Evolutionary conservation across 2,888 invertebrate genomes (phyloP).

Genomic region (Lasioglossum oenotherae): DNA sequence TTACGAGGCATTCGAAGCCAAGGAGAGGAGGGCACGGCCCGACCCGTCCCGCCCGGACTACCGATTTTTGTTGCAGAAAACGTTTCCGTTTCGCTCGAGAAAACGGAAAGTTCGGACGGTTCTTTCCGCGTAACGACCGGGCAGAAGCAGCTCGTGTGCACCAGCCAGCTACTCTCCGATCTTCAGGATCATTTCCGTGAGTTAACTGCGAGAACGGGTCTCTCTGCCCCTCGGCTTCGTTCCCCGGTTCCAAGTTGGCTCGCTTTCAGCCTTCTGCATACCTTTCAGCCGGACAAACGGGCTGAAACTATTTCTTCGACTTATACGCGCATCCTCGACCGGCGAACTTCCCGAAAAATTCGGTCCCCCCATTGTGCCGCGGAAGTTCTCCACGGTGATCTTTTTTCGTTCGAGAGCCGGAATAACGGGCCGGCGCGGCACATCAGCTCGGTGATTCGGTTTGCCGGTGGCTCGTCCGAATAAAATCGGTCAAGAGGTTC

Average conservation of each 20-base stretch:
- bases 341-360: conserved; percentile 48
- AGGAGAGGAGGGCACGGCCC: neutral
- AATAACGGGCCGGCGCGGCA: no score
- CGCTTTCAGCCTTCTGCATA: conserved; percentile 62
- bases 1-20: conserved; percentile 44
- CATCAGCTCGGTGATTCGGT: conserved; percentile 6
- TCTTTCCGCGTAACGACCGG: conserved; percentile 62
- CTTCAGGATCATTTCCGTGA: conserved; percentile 71
- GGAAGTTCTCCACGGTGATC: neutral
- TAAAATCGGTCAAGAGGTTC: conserved; percentile 41
- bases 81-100: conserved; percentile 53
- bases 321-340: conserved; percentile 38
- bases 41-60: neutral
- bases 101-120: conserved; percentile 66
- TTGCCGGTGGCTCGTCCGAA: neutral
- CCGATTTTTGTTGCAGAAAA: conserved; percentile 53
- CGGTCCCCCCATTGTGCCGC: conserved; percentile 34
- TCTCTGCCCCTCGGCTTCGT: neutral
- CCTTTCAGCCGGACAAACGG: conserved; percentile 51
- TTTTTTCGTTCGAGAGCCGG: neutral
- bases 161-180: conserved; percentile 31
- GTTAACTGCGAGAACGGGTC: conserved; percentile 58
- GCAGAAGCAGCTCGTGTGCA: conserved; percentile 17
- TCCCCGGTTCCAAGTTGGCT: conserved; percentile 62
- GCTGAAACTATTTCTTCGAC: conserved; percentile 50